These are phyloP conservation scores for Tringa solitaria DNA, from an alignment of 2,113 vertebrate genomes.

Conservation along the genomic window DNA sequence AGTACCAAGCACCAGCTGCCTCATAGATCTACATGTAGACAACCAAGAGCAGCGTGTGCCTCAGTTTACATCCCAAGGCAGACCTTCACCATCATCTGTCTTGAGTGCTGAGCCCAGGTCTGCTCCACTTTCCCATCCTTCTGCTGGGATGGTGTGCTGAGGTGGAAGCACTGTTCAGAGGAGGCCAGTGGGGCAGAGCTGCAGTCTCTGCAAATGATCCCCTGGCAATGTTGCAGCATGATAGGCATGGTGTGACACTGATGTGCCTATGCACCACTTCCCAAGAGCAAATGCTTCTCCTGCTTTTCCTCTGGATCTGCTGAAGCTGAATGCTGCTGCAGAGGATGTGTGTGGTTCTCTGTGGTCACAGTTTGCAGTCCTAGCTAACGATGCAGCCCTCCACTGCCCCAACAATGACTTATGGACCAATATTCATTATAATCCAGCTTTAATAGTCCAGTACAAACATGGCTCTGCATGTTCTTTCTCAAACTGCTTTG, in stretches of 20 bases:
- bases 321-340: neutral
- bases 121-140: neutral
- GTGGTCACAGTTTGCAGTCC: neutral
- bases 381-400: accelerated
- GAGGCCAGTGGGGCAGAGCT: neutral
- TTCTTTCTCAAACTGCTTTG: neutral
- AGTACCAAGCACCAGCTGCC: neutral
- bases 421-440: neutral
- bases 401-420: neutral
- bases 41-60: neutral
- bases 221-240: neutral
- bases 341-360: neutral
- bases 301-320: neutral
- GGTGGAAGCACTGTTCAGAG: neutral
- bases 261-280: neutral
- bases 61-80: neutral
- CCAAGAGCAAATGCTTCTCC: neutral
- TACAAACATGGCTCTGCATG: neutral
- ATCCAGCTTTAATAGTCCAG: neutral
- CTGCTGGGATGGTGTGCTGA: neutral
- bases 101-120: neutral
- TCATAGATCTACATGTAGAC: neutral
- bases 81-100: neutral
- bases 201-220: neutral
- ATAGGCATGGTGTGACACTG: neutral